Conservation (phyloP, 1,140 invertebrate species). For the Teleogryllus occipitalis region DNA sequence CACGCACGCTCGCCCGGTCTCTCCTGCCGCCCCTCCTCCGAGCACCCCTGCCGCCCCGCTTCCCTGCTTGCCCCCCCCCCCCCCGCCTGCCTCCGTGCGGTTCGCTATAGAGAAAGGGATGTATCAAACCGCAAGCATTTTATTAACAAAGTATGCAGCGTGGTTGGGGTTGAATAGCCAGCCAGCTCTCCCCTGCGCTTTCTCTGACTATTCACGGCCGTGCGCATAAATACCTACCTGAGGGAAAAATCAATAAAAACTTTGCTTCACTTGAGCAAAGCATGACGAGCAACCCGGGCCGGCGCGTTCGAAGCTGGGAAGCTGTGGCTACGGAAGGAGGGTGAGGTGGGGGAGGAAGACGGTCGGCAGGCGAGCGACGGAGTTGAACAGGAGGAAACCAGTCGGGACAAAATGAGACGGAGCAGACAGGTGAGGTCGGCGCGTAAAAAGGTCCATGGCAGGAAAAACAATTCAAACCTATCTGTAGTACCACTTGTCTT, state of each 20-base stretch:
- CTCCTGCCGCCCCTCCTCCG: not conserved
- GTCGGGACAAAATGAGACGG: not conserved
- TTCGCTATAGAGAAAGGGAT: not conserved
- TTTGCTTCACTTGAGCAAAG: conserved; percentile 1
- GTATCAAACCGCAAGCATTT: conserved; percentile 4
- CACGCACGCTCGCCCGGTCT: not conserved
- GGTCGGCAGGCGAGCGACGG: not conserved
- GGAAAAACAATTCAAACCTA: too few species aligned
- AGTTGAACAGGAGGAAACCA: not conserved
- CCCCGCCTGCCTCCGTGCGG: not conserved
- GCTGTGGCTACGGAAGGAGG: too few species aligned
- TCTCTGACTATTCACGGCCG: conserved; percentile 3
- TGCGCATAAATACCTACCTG: not conserved
- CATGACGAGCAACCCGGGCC: not conserved
- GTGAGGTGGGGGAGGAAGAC: too few species aligned
- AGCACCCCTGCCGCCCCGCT: not conserved
- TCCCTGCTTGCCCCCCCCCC: not conserved
- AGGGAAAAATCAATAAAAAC: conserved; percentile 5
- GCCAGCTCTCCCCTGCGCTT: not conserved
- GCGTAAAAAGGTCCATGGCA: too few species aligned
- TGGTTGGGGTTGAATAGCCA: not conserved
- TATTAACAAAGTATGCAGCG: conserved; percentile 1
- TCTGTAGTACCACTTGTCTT: too few species aligned
- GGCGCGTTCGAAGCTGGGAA: not conserved
- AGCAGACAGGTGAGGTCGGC: not conserved